Conservation (phyloP, 2,888 invertebrate genomes). For the Tetrapedia diversipes region DNA sequence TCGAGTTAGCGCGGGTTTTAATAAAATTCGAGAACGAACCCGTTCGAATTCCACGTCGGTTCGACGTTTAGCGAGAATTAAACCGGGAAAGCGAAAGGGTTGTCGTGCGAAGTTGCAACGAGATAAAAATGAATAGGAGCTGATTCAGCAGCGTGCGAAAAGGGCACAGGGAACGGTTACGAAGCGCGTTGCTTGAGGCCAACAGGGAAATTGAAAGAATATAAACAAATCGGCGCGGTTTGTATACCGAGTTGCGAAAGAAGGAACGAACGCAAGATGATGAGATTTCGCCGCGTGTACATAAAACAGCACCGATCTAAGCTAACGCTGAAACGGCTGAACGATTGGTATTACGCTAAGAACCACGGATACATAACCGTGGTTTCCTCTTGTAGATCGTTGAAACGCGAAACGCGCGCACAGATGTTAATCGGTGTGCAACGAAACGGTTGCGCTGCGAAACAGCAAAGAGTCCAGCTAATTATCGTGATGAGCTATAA, state of each 20-base stretch:
- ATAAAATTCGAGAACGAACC: not conserved
- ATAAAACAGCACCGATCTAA: slow-evolving; percentile 9
- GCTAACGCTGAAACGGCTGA: slow-evolving; percentile 4
- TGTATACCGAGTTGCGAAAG: too few species aligned
- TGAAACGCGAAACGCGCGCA: slow-evolving; percentile 25
- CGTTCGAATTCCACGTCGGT: not conserved
- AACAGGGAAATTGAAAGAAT: slow-evolving; percentile 24
- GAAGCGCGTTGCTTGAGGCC: slow-evolving; percentile 16
- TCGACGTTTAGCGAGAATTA: not conserved
- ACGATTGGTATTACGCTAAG: slow-evolving; percentile 10
- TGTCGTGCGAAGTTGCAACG: not conserved
- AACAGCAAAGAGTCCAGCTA: slow-evolving; percentile 57
- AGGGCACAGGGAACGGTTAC: slow-evolving; percentile 1
- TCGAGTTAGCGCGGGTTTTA: not conserved
- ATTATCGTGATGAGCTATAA: slow-evolving; percentile 61
- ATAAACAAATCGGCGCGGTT: too few species aligned
- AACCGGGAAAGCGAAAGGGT: not conserved
- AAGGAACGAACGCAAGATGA: too few species aligned
- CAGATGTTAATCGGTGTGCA: slow-evolving; percentile 27
- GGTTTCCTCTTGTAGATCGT: slow-evolving; percentile 34
- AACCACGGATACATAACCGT: slow-evolving; percentile 20
- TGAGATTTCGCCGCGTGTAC: not conserved
- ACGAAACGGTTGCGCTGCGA: slow-evolving; percentile 45
- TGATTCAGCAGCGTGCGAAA: not conserved
- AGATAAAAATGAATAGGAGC: slow-evolving; percentile 13